Evolutionary conservation across 2,888 invertebrate genomes (phyloP), one percentile per base, ranked within the genome.

Genomic region (Arge pagana): DNA sequence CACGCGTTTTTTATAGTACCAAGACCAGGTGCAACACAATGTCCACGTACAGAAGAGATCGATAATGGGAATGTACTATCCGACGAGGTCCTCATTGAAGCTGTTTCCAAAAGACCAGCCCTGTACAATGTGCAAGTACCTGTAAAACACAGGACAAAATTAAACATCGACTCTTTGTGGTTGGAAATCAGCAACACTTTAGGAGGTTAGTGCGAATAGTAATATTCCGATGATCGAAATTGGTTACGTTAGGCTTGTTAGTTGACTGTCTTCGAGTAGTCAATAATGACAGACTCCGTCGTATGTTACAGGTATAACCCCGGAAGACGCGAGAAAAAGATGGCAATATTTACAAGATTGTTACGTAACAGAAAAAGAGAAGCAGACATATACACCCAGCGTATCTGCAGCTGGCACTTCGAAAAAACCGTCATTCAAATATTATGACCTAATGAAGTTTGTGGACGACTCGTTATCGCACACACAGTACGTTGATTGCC

Each of bases 261-360:
- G 21, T 19, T 21, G 19, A 5, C 21, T 37, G 19, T 19, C 21
- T 19, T 19, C 4, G n/a, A 37, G 3, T 37, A n/a, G 37, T 37
- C 21, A 37, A 21, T 21, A 37, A 21, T n/a, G 19, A 3, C 37
- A 37, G n/a, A 37, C 21, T 37, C 18, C 18, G 19, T 36, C 36
- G 19, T 19, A 37, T 37, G 19, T 37, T 37, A 21, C 13, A 37
- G 21, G 11, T 7, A 19, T 21, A 16, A 37, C 37, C 7, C 4
- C 11, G 7, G 23, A 21, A n/a, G 37, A 37, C 21, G 37, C 21
- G 11, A 40, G 26, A 40, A 40, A 26, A 26, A 24, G 24, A 40
- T 40, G 40, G 40, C 40, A 40, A 40, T 40, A 40, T n/a, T 26
- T 40, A 16, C 26, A 26, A 2, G 40, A 40, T 40, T 40, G 40